phyloP scores from a whole-genome alignment of 1,140 invertebrate species.

The Drosophila setifemur region DNA sequence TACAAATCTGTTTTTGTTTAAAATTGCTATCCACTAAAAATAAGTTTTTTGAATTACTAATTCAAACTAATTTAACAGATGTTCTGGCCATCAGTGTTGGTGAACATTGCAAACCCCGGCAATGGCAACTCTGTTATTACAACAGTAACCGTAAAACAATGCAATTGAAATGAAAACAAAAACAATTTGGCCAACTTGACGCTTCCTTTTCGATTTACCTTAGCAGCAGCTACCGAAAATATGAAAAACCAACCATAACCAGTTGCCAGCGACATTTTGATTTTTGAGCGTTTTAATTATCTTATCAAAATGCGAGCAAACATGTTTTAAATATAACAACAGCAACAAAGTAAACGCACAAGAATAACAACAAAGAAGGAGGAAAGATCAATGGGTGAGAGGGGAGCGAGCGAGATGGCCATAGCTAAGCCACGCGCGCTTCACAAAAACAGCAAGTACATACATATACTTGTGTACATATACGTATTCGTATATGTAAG shows the following conservation, averaged over 20 bases:
- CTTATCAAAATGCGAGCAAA: slow-evolving; percentile 44
- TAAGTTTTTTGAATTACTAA: no score
- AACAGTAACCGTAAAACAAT: neutral
- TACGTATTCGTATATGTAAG: neutral
- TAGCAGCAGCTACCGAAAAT: neutral
- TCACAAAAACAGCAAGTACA: slow-evolving; percentile 13
- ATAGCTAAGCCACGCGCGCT: slow-evolving; percentile 33
- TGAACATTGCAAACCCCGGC: neutral
- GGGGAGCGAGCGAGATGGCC: slow-evolving; percentile 14
- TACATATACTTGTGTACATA: neutral
- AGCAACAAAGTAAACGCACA: neutral
- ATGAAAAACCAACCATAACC: slow-evolving; percentile 1
- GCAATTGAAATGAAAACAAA: neutral
- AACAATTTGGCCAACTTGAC: no score
- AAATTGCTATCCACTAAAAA: no score
- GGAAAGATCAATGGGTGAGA: slow-evolving; percentile 3
- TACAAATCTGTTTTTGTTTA: no score
- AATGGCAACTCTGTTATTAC: neutral
- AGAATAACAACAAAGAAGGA: slow-evolving; percentile 9
- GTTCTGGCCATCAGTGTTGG: neutral
- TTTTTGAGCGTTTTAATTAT: slow-evolving; percentile 18
- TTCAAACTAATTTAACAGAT: no score
- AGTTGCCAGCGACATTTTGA: slow-evolving; percentile 5
- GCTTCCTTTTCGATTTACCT: no score
- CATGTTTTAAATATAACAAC: slow-evolving; percentile 25